phyloP scores from a whole-genome alignment of 2,888 invertebrate genomes.

The Muscina levida region DNA sequence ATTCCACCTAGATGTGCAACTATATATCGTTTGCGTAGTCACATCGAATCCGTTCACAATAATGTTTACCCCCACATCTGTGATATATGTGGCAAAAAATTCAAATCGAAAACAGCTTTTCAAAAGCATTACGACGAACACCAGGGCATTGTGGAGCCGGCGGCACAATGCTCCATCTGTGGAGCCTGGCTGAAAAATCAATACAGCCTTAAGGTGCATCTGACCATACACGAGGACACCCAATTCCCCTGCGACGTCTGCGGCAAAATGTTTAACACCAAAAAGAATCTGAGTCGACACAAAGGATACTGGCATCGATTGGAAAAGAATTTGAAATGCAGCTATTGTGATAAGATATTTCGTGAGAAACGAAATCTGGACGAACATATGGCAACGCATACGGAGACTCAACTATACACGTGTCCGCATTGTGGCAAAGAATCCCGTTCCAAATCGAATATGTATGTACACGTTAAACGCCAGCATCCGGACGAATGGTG shows the following conservation, averaged over 20 bases:
- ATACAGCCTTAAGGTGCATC: conserved; percentile 69
- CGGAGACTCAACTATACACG: conserved; percentile 75
- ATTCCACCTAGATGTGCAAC: conserved; percentile 71
- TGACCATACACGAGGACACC: conserved; percentile 64
- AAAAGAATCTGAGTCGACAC: conserved; percentile 74
- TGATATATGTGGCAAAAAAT: conserved; percentile 76
- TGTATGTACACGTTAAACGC: conserved; percentile 77
- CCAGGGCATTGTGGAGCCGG: conserved; percentile 74
- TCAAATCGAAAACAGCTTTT: conserved; percentile 76
- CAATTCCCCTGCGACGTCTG: conserved; percentile 66
- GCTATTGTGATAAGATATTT: conserved; percentile 75
- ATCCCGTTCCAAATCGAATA: conserved; percentile 76
- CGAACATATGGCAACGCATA: conserved; percentile 76
- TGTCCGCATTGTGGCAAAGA: conserved; percentile 76
- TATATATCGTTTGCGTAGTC: conserved; percentile 72
- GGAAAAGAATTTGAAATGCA: conserved; percentile 73
- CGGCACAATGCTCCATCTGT: conserved; percentile 73
- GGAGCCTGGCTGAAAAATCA: conserved; percentile 76
- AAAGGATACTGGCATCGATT: conserved; percentile 74
- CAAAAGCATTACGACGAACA: conserved; percentile 74
- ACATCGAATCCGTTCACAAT: conserved; percentile 75
- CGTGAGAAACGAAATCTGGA: conserved; percentile 75
- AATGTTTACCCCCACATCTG: conserved; percentile 75
- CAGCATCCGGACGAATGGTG: conserved; percentile 75
- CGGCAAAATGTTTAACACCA: conserved; percentile 68